Evolutionary conservation across 2,113 vertebrate species (phyloP).

Genomic region (Prolemur simus): DNA sequence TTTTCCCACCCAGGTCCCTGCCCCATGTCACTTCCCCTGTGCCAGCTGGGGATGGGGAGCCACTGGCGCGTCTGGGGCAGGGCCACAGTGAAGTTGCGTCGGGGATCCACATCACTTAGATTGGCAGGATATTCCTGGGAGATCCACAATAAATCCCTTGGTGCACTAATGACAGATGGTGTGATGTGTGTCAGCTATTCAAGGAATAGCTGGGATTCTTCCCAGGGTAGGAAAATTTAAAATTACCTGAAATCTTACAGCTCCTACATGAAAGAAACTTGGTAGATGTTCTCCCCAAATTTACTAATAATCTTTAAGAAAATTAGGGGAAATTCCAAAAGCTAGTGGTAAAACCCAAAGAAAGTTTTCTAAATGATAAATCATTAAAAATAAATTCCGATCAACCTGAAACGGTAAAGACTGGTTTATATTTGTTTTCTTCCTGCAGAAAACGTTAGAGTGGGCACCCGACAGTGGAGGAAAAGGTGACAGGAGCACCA

Average conservation of each 20-base stretch:
- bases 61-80: rapidly evolving
- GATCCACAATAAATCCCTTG: background rate
- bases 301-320: background rate
- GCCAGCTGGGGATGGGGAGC: no score
- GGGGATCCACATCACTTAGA: rapidly evolving
- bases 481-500: no score
- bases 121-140: background rate
- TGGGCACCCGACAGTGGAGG: rapidly evolving
- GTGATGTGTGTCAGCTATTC: background rate
- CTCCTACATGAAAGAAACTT: background rate
- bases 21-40: background rate
- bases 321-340: background rate
- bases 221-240: background rate
- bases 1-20: background rate
- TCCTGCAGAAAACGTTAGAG: background rate
- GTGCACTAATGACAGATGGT: background rate
- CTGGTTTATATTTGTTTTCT: rapidly evolving
- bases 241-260: background rate
- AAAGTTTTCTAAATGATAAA: background rate
- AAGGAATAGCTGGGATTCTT: background rate
- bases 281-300: background rate
- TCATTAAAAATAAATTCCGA: background rate
- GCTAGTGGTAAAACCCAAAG: background rate
- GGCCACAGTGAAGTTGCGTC: rapidly evolving
- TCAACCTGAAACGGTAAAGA: background rate